A percentile compares a stretch with the other conserved stretches of the same genome.
phyloP scores from a whole-genome alignment of 2,113 vertebrate species.

The Mobula hypostoma region DNA sequence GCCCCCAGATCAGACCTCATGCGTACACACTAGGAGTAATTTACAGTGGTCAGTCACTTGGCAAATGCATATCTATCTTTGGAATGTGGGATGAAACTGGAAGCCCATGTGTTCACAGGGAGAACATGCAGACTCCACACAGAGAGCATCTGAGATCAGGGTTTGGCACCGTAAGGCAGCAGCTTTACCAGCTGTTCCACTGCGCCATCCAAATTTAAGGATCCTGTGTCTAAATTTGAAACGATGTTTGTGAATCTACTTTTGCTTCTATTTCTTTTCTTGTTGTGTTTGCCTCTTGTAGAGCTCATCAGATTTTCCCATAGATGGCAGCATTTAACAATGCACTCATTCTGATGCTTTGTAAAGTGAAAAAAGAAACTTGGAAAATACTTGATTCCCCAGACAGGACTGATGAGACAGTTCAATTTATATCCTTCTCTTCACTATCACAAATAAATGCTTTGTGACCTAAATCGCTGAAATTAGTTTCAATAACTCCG shows the following conservation, averaged over 20 bases:
- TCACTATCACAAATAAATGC: not conserved
- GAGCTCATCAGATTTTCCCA: conserved; percentile 48
- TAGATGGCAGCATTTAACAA: conserved; percentile 95
- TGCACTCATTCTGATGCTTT: conserved; percentile 52
- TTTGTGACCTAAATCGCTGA: not conserved
- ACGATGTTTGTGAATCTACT: not conserved
- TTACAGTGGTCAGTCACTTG: too few relatives aligned
- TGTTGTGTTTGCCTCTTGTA: not conserved
- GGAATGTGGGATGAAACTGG: too few relatives aligned
- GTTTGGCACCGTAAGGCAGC: too few relatives aligned
- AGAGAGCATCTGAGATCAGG: too few relatives aligned
- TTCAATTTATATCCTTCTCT: not conserved
- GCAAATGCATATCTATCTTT: too few relatives aligned
- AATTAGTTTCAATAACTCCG: not conserved
- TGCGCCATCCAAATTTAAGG: too few relatives aligned
- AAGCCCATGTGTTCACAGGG: too few relatives aligned
- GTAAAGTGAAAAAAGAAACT: conserved; percentile 2
- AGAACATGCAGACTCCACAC: too few relatives aligned
- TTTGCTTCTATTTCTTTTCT: not conserved
- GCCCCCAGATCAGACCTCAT: too few relatives aligned
- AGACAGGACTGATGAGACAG: not conserved
- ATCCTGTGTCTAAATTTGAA: not conserved
- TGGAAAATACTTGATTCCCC: not conserved
- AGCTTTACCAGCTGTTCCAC: too few relatives aligned
- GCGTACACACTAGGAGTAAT: too few relatives aligned